Base-by-base conservation (phyloP, 2,113 vertebrate species). In the Noturus placidus region DNA sequence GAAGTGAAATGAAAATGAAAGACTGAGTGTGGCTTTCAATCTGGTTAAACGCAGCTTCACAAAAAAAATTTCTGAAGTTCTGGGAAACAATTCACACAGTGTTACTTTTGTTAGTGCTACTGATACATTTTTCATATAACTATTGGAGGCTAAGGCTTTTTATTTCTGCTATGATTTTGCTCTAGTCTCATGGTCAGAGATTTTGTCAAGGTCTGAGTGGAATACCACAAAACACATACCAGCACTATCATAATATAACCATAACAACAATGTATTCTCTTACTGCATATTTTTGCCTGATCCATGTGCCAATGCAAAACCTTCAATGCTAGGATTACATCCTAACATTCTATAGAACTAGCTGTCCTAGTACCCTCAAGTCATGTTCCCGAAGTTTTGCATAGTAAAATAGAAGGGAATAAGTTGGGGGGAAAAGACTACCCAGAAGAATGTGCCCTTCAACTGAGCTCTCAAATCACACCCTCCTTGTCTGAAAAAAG, bases 401-500 rank as follows among this genome's bases (percentile, higher is more conserved):
- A 86, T 50, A 57, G 33, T 33, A 69, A 46, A 52, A 46, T 33
- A 59, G n/a, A 17, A 50, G 86, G 7, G 22, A 87, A 59, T 69
- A 42, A 78, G 27, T 59, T 74, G 27, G 35, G 56, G 76, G 35
- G 65, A 50, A 83, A 86, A 85, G 90, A 83, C 83, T 88, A 86
- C 92, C 90, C 87, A 88, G 88, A 91, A 54, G 70, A 93, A 93
- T 92, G 90, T 89, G 86, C 38, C 86, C 91, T 91, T 88, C 88
- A 93, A 89, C 91, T 91, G 90, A 93, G 92, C 84, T 91, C 90
- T 90, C 86, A 91, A 92, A 93, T 92, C 90, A 88, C 87, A 92
- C 91, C 90, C 91, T 90, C 85, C 89, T 80, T 82, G 90, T 88
- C 92, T 87, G 92, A 94, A 95, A 94, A 46, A 92, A 92, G 92